Conservation (phyloP, 1,140 invertebrate genomes). For the Heliconius nattereri region DNA sequence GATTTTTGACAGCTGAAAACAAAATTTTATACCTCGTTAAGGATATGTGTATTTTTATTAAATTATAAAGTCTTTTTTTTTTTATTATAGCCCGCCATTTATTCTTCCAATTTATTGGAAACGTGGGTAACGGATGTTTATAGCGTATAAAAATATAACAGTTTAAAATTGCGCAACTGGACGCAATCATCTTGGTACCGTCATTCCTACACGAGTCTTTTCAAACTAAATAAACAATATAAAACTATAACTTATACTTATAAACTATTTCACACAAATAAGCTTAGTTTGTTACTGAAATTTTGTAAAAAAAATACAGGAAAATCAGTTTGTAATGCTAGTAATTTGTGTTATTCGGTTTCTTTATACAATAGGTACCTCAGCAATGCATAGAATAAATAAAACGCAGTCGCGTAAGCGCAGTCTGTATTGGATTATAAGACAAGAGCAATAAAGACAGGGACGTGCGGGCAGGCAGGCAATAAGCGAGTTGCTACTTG, state of each 20-base stretch:
- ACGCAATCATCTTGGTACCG: slow-evolving; percentile 22
- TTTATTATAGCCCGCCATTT: not conserved
- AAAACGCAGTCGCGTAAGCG: too few relatives aligned
- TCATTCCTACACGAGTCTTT: slow-evolving; percentile 27
- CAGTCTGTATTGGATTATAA: too few relatives aligned
- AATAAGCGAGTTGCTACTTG: too few relatives aligned
- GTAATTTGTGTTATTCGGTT: too few relatives aligned
- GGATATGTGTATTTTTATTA: not conserved
- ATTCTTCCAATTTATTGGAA: not conserved
- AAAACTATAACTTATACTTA: not conserved
- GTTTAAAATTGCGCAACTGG: slow-evolving; percentile 37
- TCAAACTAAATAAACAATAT: not conserved
- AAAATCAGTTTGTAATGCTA: too few relatives aligned
- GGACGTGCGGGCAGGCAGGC: too few relatives aligned
- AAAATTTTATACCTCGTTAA: not conserved
- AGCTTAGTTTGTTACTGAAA: too few relatives aligned
- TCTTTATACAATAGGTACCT: too few relatives aligned
- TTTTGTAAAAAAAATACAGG: too few relatives aligned
- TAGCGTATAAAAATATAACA: slow-evolving; percentile 38
- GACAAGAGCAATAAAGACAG: too few relatives aligned
- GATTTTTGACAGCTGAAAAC: not conserved
- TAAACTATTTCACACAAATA: not conserved
- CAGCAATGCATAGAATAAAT: too few relatives aligned
- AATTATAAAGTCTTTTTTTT: not conserved
- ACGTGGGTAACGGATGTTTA: slow-evolving; percentile 23